Evolutionary conservation across 2,113 vertebrate species (phyloP).

Genomic region (Heterochromis multidens): DNA sequence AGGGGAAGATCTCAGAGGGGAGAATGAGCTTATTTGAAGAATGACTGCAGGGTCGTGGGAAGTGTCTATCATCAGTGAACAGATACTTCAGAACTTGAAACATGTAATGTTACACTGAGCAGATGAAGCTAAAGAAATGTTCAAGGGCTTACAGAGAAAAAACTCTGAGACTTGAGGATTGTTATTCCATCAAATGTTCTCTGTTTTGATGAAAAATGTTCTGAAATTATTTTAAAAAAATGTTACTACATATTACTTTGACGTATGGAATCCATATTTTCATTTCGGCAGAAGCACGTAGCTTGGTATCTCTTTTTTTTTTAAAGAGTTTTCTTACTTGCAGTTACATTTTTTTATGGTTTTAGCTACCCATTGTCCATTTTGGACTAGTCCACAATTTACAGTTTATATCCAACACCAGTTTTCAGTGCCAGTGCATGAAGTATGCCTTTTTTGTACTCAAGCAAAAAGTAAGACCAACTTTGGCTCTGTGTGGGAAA

Average conservation of each 20-base stretch:
- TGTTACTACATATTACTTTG: not conserved
- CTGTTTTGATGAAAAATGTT: slow-evolving; percentile 19
- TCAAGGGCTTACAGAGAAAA: not conserved
- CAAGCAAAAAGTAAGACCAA: not conserved
- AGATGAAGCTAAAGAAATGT: slow-evolving; percentile 40
- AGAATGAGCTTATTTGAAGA: slow-evolving; percentile 38
- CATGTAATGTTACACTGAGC: slow-evolving; percentile 47
- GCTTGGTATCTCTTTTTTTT: not conserved
- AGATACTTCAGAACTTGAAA: slow-evolving; percentile 29
- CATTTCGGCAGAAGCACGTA: not conserved
- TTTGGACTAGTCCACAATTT: not conserved
- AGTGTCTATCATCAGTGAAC: slow-evolving; percentile 41
- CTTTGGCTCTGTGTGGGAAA: not conserved
- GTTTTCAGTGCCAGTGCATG: not conserved
- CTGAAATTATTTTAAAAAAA: slow-evolving; percentile 3
- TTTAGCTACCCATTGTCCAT: not conserved
- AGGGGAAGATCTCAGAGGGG: slow-evolving; percentile 6
- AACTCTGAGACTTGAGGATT: slow-evolving; percentile 1
- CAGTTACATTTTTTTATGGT: not conserved
- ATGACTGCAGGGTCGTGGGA: slow-evolving; percentile 60
- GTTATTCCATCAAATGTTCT: slow-evolving; percentile 2
- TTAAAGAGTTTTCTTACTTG: not conserved
- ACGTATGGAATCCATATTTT: slow-evolving; percentile 26
- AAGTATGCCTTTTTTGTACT: not conserved
- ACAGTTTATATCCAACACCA: not conserved